Evolutionary conservation across 2,113 vertebrate species (phyloP).

Genomic region (Calyptomena viridis): DNA sequence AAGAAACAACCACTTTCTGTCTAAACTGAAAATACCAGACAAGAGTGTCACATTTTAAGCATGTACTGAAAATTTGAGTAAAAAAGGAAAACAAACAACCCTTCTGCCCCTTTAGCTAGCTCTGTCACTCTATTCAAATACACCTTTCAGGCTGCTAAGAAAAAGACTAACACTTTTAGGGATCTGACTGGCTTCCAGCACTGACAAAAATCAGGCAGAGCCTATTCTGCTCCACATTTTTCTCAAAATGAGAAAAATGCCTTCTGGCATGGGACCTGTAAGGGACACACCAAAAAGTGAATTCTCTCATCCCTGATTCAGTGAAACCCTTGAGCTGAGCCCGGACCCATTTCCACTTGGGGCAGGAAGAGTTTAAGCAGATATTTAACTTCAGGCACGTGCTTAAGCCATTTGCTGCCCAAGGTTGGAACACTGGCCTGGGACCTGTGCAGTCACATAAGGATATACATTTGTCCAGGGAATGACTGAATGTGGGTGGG

Average conservation of each 20-base stretch:
- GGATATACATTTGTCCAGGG: background rate
- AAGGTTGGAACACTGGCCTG: background rate
- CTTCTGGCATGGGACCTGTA: background rate
- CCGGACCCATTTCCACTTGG: background rate
- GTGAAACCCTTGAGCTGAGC: background rate
- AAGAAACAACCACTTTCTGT: slow-evolving; percentile 20
- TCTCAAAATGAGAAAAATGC: background rate
- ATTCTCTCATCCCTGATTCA: background rate
- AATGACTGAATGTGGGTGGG: background rate
- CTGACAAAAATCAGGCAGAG: background rate
- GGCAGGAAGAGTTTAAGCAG: background rate
- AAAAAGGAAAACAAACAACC: slow-evolving; percentile 1
- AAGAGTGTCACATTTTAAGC: slow-evolving; percentile 18
- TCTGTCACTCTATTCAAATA: background rate
- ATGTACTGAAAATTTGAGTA: background rate
- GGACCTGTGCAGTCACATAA: rapidly evolving
- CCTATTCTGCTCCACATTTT: background rate
- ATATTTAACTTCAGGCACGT: background rate
- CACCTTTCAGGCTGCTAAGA: background rate
- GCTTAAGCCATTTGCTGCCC: background rate
- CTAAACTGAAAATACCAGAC: slow-evolving; percentile 40
- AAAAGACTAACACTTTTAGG: background rate
- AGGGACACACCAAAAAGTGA: background rate
- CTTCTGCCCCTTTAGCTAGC: background rate
- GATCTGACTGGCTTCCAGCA: background rate